phyloP scores from a whole-genome alignment of 2,888 invertebrate species.

The Apamea anceps region DNA sequence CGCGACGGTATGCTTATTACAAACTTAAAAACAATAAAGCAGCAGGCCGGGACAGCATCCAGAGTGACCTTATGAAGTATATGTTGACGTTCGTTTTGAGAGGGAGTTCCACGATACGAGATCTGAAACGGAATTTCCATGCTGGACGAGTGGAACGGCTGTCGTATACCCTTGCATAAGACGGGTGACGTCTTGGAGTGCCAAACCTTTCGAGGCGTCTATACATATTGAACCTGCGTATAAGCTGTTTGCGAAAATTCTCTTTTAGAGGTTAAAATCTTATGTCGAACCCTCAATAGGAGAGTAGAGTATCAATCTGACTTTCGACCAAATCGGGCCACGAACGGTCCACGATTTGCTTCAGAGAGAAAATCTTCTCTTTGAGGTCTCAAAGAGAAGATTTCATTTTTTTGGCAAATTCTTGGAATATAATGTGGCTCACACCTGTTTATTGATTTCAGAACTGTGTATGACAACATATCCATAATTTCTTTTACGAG shows the following conservation, averaged over 20 bases:
- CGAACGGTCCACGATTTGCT: too few species aligned
- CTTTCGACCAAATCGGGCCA: neutral
- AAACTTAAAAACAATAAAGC: too few species aligned
- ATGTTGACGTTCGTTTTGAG: neutral
- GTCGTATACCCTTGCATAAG: neutral
- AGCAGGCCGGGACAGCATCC: too few species aligned
- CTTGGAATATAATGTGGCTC: too few species aligned
- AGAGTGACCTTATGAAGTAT: neutral
- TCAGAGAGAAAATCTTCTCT: neutral
- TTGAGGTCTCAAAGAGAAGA: neutral
- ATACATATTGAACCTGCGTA: too few species aligned
- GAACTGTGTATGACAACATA: neutral
- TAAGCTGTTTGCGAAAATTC: too few species aligned
- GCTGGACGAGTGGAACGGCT: neutral
- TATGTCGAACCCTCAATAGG: neutral
- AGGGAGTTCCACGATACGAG: neutral
- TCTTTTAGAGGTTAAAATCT: neutral
- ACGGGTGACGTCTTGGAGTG: neutral
- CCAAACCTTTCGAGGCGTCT: neutral
- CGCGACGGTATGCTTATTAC: too few species aligned
- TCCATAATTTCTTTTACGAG: neutral
- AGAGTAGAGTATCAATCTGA: neutral
- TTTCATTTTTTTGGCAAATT: too few species aligned
- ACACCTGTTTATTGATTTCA: too few species aligned
- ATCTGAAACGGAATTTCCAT: neutral